Evolutionary conservation across 1,140 invertebrate species (phyloP).

Genomic region (Hyposmocoma kahamanoa): DNA sequence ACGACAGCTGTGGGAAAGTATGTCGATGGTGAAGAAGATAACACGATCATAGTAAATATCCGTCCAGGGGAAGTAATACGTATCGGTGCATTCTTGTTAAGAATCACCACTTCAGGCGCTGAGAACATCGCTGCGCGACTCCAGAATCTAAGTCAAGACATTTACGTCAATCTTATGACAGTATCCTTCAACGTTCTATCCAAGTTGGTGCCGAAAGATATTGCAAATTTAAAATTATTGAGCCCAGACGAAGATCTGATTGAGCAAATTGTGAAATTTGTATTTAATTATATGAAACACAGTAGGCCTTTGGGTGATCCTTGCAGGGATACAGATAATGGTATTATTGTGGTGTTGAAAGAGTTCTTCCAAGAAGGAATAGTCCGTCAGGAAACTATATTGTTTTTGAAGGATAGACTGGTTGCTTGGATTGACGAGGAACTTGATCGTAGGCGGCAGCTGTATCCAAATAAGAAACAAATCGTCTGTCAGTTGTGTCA

Average conservation of each 20-base stretch:
- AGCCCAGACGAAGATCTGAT: constrained; percentile 58
- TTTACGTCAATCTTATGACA: constrained; percentile 53
- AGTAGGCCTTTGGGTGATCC: constrained; percentile 46
- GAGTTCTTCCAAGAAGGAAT: constrained; percentile 63
- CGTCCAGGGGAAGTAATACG: constrained; percentile 52
- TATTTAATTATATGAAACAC: constrained; percentile 59
- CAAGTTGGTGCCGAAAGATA: constrained; percentile 41
- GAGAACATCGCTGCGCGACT: constrained; percentile 44
- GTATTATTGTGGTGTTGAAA: constrained; percentile 45
- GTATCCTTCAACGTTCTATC: constrained; percentile 49
- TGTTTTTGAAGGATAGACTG: constrained; percentile 40
- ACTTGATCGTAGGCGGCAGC: constrained; percentile 21
- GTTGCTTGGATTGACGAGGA: constrained; percentile 37
- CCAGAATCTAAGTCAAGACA: constrained; percentile 50
- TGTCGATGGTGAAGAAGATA: constrained; percentile 35
- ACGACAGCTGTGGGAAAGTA: constrained; percentile 24
- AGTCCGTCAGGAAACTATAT: constrained; percentile 44
- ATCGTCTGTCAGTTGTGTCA: constrained; percentile 40
- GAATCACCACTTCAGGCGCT: constrained; percentile 44
- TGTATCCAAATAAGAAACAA: constrained; percentile 39
- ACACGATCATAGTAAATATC: constrained; percentile 37
- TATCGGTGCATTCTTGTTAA: constrained; percentile 40
- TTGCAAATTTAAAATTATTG: constrained; percentile 41
- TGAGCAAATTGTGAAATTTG: constrained; percentile 51
- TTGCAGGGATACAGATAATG: constrained; percentile 36